A percentile compares a stretch with the other conserved stretches of the same genome.
These are phyloP conservation scores for Chascanopsetta lugubris DNA, from an alignment of 2,113 vertebrate genomes.

Conservation along the genomic window DNA sequence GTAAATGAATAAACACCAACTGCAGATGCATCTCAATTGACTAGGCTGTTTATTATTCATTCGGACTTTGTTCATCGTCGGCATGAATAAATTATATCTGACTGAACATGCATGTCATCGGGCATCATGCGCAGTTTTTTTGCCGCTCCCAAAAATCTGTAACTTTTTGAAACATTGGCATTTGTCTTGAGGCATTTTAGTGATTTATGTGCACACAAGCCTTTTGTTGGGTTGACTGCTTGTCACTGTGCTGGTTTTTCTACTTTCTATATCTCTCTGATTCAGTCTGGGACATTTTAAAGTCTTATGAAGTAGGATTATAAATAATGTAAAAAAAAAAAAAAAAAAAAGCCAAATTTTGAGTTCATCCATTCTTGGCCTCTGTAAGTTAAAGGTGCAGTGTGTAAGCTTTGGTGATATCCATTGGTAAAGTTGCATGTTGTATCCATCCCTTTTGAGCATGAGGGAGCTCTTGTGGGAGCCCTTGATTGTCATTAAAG, in stretches of 20 bases:
- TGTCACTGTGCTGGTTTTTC: slow-evolving; percentile 38
- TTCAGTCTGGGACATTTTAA: slow-evolving; percentile 45
- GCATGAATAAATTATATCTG: slow-evolving; percentile 17
- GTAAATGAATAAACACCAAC: slow-evolving; percentile 60
- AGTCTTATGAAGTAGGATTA: no score
- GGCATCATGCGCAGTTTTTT: not conserved
- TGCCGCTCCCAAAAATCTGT: slow-evolving; percentile 16
- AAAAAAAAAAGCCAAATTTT: no score
- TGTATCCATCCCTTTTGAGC: no score
- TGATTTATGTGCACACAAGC: slow-evolving; percentile 19
- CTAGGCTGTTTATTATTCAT: slow-evolving; percentile 46
- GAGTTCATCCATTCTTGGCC: no score
- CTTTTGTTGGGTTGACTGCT: not conserved
- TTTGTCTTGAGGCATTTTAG: slow-evolving; percentile 16
- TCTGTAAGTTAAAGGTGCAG: no score
- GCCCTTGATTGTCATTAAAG: no score
- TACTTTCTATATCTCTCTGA: slow-evolving; percentile 53
- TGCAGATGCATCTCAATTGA: slow-evolving; percentile 51
- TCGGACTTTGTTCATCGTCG: slow-evolving; percentile 37
- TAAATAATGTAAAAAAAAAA: no score
- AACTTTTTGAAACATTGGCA: slow-evolving; percentile 21
- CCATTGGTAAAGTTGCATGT: no score
- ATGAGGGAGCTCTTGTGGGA: no score
- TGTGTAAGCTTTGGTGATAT: no score
- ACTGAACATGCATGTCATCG: slow-evolving; percentile 4